phyloP scores from a whole-genome alignment of 2,888 invertebrate species.

The Teleiodes luculella region DNA sequence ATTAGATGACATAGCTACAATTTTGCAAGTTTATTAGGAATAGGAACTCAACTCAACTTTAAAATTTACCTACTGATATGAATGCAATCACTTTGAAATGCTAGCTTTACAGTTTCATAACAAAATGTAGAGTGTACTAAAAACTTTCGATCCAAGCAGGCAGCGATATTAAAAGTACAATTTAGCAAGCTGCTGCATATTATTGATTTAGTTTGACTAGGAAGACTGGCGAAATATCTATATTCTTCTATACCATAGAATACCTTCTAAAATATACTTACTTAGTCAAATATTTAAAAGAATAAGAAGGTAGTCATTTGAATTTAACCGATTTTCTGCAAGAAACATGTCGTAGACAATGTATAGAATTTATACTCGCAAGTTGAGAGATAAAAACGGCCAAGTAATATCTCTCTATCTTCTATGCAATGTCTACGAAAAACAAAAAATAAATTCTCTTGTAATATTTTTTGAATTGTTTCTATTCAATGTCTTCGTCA shows the following conservation, averaged over 20 bases:
- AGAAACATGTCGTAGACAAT: slow-evolving; percentile 16
- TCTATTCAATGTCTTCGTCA: too few relatives aligned
- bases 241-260: slow-evolving; percentile 31
- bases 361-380: slow-evolving; percentile 3
- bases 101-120: background rate
- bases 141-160: background rate
- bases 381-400: slow-evolving; percentile 15
- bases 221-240: background rate
- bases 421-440: background rate
- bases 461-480: too few relatives aligned
- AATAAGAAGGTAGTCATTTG: too few relatives aligned
- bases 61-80: slow-evolving; percentile 56
- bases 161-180: background rate
- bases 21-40: slow-evolving; percentile 21
- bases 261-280: too few relatives aligned
- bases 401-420: slow-evolving; percentile 1
- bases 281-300: too few relatives aligned
- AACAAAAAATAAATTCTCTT: background rate
- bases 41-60: slow-evolving; percentile 41
- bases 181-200: background rate
- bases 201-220: too few relatives aligned
- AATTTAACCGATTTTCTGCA: too few relatives aligned
- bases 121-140: background rate
- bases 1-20: background rate
- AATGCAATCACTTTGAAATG: slow-evolving; percentile 37